phyloP scores from a whole-genome alignment of 2,113 vertebrate genomes.

The Pipa parva region DNA sequence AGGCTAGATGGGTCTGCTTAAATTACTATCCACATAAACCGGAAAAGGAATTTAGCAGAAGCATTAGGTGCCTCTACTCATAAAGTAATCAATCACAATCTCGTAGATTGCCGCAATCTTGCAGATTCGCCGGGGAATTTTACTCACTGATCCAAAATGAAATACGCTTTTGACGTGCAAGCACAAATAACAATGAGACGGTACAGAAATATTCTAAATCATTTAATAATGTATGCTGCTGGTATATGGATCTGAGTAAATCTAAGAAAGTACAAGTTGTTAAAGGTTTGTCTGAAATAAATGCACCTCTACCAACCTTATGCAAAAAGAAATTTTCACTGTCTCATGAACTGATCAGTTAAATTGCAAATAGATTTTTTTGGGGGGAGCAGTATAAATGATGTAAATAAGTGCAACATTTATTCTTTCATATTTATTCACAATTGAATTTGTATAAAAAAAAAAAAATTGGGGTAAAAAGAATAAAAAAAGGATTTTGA shows the following conservation, averaged over 20 bases:
- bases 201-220: conserved; percentile 32
- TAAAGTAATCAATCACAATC: conserved; percentile 39
- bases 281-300: conserved; percentile 29
- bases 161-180: conserved; percentile 25
- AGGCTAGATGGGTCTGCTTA: conserved; percentile 25
- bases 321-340: too few relatives aligned
- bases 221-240: conserved; percentile 20
- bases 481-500: too few relatives aligned
- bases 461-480: too few relatives aligned
- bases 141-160: conserved; percentile 35
- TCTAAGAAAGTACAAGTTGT: conserved; percentile 22
- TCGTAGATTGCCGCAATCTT: conserved; percentile 24
- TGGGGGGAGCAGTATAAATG: too few relatives aligned
- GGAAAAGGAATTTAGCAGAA: conserved; percentile 32
- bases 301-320: neutral
- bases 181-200: conserved; percentile 39
- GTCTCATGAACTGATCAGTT: too few relatives aligned
- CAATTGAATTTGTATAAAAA: too few relatives aligned
- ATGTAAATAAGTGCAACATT: too few relatives aligned
- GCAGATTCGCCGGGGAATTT: conserved; percentile 37
- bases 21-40: conserved; percentile 39
- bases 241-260: conserved; percentile 35
- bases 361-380: too few relatives aligned
- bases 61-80: conserved; percentile 30
- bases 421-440: too few relatives aligned